phyloP scores from a whole-genome alignment of 2,797 vertebrate species.

The Myripristis murdjan region DNA sequence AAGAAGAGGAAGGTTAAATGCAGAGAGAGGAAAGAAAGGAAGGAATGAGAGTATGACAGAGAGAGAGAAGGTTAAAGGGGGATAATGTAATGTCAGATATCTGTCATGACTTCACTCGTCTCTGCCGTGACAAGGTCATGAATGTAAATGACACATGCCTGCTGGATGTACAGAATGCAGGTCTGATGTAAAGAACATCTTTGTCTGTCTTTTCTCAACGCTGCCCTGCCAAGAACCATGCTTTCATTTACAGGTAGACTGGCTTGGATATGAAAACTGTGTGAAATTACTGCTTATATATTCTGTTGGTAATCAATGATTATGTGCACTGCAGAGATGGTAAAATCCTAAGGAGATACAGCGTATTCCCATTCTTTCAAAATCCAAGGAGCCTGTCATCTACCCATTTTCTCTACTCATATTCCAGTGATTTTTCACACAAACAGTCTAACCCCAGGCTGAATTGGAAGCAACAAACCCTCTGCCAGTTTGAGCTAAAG shows the following conservation, averaged over 20 bases:
- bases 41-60: constrained; percentile 44
- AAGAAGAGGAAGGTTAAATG: constrained; percentile 75
- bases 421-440: background rate
- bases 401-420: background rate
- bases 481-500: background rate
- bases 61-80: constrained; percentile 77
- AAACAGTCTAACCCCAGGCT: background rate
- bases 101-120: constrained; percentile 82
- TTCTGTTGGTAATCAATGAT: background rate
- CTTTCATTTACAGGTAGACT: background rate
- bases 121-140: constrained; percentile 78
- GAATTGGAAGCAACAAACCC: constrained; percentile 1
- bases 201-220: constrained; percentile 17
- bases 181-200: constrained; percentile 59
- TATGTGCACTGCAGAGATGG: background rate
- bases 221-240: background rate
- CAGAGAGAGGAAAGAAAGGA: constrained; percentile 49
- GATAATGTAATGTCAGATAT: constrained; percentile 82
- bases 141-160: constrained; percentile 77
- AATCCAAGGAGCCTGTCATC: background rate
- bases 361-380: constrained; percentile 9
- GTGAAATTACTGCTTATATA: background rate
- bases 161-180: constrained; percentile 52
- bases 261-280: background rate
- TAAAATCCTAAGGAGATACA: background rate